Conservation (phyloP, 2,113 vertebrate species). For the Bucco capensis region DNA sequence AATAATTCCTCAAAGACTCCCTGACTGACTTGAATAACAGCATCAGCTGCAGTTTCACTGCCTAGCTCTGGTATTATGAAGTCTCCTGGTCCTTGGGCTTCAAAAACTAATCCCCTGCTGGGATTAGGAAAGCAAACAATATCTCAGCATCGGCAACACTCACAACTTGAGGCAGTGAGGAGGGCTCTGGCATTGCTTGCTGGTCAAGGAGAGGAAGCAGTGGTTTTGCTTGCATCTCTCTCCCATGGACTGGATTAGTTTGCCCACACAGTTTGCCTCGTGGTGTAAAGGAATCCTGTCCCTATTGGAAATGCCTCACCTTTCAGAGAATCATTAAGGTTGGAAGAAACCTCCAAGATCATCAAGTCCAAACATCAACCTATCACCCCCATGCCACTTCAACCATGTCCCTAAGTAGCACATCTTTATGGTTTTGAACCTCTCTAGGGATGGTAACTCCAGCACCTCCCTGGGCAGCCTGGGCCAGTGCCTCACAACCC, state of each 20-base stretch:
- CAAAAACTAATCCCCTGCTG: conserved; percentile 14
- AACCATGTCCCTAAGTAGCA: no score
- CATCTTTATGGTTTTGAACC: no score
- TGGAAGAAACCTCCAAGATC: no score
- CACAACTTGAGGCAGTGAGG: conserved; percentile 6
- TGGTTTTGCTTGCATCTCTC: not conserved
- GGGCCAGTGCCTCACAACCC: no score
- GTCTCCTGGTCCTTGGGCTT: not conserved
- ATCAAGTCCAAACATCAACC: no score
- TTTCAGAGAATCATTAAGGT: no score
- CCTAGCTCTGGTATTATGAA: not conserved
- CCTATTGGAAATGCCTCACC: not conserved
- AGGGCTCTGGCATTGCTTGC: not conserved
- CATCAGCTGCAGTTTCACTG: conserved; percentile 41
- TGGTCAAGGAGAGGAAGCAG: not conserved
- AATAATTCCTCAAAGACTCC: conserved; percentile 52
- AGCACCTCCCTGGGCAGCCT: no score
- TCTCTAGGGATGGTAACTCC: no score
- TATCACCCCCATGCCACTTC: no score
- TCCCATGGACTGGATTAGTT: not conserved
- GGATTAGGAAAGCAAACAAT: conserved; percentile 49
- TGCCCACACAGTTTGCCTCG: not conserved
- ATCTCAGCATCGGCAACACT: not conserved
- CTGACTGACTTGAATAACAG: conserved; percentile 42
- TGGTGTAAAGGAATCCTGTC: not conserved